These are phyloP conservation scores for Menura novaehollandiae DNA, from an alignment of 2,113 vertebrate genomes.

Conservation along the genomic window DNA sequence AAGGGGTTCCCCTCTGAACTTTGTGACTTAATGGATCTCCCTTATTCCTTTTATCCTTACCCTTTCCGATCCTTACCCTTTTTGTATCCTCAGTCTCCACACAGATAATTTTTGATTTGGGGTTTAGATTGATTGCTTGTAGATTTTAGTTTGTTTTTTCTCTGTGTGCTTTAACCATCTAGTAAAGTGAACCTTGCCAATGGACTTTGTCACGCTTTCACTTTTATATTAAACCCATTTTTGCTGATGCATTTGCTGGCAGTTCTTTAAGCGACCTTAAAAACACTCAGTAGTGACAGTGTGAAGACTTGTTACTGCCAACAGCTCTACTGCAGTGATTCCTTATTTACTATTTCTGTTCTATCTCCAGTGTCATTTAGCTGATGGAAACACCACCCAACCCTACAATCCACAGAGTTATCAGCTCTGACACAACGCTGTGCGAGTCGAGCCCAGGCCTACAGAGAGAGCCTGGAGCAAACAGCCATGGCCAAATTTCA, in stretches of 20 bases:
- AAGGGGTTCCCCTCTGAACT: background rate
- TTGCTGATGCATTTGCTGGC: background rate
- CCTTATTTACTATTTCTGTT: background rate
- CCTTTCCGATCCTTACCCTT: background rate
- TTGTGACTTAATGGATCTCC: background rate
- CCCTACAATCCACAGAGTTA: background rate
- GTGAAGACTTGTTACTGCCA: background rate
- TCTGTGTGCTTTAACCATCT: background rate
- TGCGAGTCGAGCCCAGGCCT: background rate
- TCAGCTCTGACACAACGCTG: background rate
- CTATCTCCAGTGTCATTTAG: background rate
- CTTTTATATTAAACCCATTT: background rate
- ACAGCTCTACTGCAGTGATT: background rate
- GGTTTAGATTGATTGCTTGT: background rate
- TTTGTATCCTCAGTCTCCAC: background rate
- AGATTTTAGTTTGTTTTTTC: background rate
- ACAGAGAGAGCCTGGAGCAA: background rate
- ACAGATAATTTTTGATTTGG: background rate
- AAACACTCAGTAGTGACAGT: background rate
- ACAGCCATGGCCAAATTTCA: background rate
- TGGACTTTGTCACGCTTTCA: background rate
- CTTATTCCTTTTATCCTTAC: background rate
- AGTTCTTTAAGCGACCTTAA: background rate
- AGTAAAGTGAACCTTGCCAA: background rate
- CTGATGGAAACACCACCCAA: background rate